phyloP scores from a whole-genome alignment of 2,888 invertebrate species.

The Apamea sordens region DNA sequence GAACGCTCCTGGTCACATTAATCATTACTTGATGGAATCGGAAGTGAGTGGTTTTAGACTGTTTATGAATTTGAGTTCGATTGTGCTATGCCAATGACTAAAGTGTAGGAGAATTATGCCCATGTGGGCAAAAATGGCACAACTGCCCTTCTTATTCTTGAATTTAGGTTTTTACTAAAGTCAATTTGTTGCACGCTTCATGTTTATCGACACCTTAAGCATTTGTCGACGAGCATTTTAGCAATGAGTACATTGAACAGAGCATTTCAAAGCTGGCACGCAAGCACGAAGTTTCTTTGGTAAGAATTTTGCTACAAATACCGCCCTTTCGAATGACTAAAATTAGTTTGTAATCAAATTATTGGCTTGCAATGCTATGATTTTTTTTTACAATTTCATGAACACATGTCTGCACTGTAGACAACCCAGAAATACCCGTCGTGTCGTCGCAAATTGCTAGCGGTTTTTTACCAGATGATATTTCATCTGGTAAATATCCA shows the following conservation, averaged over 20 bases:
- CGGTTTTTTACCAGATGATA: background rate
- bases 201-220: background rate
- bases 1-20: background rate
- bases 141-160: background rate
- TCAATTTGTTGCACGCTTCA: background rate
- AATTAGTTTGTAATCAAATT: background rate
- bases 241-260: background rate
- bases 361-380: background rate
- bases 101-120: background rate
- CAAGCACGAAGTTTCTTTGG: background rate
- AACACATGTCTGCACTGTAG: background rate
- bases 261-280: background rate
- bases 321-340: background rate
- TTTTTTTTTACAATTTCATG: background rate
- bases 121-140: background rate
- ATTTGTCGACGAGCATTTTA: background rate
- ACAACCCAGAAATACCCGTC: too few species aligned
- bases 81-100: background rate
- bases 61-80: background rate
- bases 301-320: background rate
- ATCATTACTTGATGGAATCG: constrained; percentile 1
- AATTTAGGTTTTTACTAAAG: background rate
- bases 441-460: background rate
- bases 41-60: background rate
- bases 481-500: too few species aligned